Percentiles rank a stretch among this genome's conserved stretches.
Conservation (phyloP, 2,113 vertebrate genomes). For the Glareola pratincola region DNA sequence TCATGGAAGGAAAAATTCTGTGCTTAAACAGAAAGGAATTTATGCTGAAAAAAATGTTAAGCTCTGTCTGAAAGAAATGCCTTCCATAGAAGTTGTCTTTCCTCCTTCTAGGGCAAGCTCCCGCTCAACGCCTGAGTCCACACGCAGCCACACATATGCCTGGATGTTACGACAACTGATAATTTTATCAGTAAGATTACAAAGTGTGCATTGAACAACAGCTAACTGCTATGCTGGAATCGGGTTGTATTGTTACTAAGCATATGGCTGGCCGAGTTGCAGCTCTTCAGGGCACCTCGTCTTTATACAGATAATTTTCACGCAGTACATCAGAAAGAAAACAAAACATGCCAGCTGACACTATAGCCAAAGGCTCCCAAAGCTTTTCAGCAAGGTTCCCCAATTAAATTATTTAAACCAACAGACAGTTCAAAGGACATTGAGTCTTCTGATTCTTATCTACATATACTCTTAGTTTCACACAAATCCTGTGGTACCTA, state of each 20-base stretch:
- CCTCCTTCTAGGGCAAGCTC: not conserved
- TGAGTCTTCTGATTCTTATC: not conserved
- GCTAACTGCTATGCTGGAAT: not conserved
- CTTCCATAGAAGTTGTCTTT: not conserved
- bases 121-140: not conserved
- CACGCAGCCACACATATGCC: fast-evolving
- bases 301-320: not conserved
- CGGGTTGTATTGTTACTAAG: not conserved
- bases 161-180: not conserved
- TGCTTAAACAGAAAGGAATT: not conserved
- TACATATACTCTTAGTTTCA: not conserved
- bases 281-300: not conserved
- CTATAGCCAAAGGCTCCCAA: not conserved
- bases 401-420: not conserved
- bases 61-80: not conserved
- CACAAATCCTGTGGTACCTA: not conserved
- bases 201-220: not conserved
- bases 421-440: not conserved
- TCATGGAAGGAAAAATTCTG: not conserved
- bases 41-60: not conserved
- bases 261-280: not conserved
- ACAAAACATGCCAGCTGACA: not conserved
- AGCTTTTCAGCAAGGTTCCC: not conserved
- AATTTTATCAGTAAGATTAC: conserved; percentile 19
- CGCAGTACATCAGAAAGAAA: not conserved